These are phyloP conservation scores for Pseudoatta argentina DNA, from an alignment of 1,140 invertebrate genomes.

Conservation along the genomic window DNA sequence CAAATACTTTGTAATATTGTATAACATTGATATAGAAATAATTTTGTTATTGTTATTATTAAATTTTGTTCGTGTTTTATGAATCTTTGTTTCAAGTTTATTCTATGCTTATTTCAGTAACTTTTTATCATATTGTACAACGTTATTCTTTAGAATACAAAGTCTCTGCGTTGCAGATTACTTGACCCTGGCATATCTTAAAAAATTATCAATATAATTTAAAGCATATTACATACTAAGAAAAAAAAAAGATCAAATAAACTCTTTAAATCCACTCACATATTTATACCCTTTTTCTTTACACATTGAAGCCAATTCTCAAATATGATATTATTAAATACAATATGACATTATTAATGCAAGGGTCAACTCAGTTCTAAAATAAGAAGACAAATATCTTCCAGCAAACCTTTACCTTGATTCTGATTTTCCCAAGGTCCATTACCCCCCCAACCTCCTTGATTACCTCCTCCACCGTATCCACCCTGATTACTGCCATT, in stretches of 20 bases:
- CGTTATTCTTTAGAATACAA: background rate
- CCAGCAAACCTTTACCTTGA: conserved; percentile 80
- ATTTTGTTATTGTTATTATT: background rate
- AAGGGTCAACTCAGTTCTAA: background rate
- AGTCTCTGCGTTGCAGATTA: background rate
- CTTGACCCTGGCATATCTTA: background rate
- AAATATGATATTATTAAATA: background rate
- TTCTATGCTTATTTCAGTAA: background rate
- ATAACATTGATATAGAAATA: background rate
- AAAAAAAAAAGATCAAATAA: background rate
- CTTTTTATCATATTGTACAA: background rate
- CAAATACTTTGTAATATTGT: background rate
- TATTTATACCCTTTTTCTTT: background rate
- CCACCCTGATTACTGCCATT: conserved; percentile 85
- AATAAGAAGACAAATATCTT: background rate
- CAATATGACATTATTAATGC: background rate
- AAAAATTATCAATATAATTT: background rate
- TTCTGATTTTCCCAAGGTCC: conserved; percentile 86
- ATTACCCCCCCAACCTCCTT: conserved; percentile 83
- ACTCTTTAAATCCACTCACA: background rate
- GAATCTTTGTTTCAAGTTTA: background rate
- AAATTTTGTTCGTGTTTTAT: background rate
- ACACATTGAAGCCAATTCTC: background rate
- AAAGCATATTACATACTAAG: background rate
- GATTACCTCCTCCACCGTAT: conserved; percentile 86